Evolutionary conservation across 2,888 invertebrate species (phyloP), one percentile per base, ranked within the genome.

Genomic region (Oscheius onirici): DNA sequence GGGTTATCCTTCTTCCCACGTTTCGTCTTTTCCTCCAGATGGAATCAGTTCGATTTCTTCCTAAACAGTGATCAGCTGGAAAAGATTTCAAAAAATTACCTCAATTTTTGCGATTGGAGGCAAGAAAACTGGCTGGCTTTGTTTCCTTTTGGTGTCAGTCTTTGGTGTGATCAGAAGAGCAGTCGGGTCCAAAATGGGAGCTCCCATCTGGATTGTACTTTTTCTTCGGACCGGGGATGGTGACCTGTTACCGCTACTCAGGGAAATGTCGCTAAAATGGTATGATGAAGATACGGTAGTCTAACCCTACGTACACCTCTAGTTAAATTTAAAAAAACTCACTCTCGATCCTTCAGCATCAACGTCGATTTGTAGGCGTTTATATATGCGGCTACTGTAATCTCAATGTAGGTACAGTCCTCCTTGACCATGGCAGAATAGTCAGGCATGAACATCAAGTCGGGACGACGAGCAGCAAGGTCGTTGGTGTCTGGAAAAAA

Each of bases 371-470:
- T 78, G 71, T 79, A 81, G 11, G 81, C 83, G 61, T 83, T 83
- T 55, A 83, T 78, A 57, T 73, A 83, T 1, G 77, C 77, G 6
- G 77, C 70, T 11, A 81, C 79, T 0, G 78, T 77, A 24, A 83
- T 71, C 58, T 81, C 83, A 58, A 83, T 63, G 69, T 81, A 83
- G 1, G 83, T 83, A 66, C 81, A 83, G 52, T 83, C 80, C 20
- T 81, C 81, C 54, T 76, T 81, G 34, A 83, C 77, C 8, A 69
- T 61, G 8, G 72, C 79, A 5, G 75, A 70, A 63, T 75, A 83
- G 49, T 83, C 83, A 0, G 83, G 83, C 10, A 51, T 73, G 72
- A 83, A 83, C 79, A 81, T 78, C 40, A 83, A 65, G 69, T 83
- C 83, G 0, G 83, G 83, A 22, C 83, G 74, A 13, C 80, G 51